Evolutionary conservation across 1,140 invertebrate species (phyloP), one percentile per base, ranked within the genome.

Genomic region (Danaus plexippus): DNA sequence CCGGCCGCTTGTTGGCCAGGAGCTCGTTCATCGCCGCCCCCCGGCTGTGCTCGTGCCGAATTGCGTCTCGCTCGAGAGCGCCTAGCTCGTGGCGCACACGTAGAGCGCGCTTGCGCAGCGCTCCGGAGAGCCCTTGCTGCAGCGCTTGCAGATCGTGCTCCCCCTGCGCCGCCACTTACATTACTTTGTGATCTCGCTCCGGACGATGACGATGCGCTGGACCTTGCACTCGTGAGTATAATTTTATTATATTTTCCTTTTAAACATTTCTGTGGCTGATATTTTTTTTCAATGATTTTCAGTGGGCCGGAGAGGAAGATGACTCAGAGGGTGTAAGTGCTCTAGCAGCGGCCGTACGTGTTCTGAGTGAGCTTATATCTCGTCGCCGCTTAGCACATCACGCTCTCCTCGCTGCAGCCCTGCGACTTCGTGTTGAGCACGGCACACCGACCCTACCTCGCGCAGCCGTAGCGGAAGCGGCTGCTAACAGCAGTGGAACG

Each of bases 1-100:
- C 92, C 93, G 1, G 86, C 90, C 9, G 89, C 91, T 11, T 97
- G 95, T 73, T 93, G 93, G 91, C 95, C 95, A 0, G 95, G 95
- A 71, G 89, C 90, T 77, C 87, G 18, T 77, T 90, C 90, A 3
- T 68, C 88, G 9, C 85, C 90, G 66, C 91, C 90, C 60, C 90
- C 92, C 65, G 92, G 92, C 42, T 97, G 95, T 80, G 94, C 94
- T 7, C 89, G 93, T 50, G 89, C 96, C 0, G 92, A 90, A 1
- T 90, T 97, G n/a, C 85, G 95, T 0, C 85, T 97, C 15, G 91
- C 95, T 59, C 80, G 91, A 54, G 90, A 91, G 60, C 90, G 92
- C 4, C 75, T 93, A 2, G 88, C 88, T 9, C 77, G 89, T 44
- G 94, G 94, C 12, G 91, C 93, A 11, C 93, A 93, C 11, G 93